These are phyloP conservation scores for Akabosia matsudoensis DNA, from an alignment of 1,140 invertebrate genomes.

Conservation along the genomic window DNA sequence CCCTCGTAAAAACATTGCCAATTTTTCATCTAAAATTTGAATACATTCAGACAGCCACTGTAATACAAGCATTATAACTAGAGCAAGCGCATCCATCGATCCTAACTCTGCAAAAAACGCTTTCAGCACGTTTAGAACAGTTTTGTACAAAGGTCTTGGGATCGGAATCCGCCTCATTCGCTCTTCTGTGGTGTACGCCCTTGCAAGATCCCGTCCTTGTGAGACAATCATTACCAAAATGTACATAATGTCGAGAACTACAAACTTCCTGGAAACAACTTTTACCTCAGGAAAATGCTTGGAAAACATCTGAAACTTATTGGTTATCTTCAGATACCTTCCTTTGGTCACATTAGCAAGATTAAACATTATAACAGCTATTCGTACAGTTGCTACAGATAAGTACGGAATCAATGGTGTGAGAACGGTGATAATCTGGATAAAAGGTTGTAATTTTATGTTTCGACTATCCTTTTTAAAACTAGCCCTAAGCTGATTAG, in stretches of 20 bases:
- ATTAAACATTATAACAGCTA: background rate
- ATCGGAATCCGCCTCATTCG: background rate
- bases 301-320: background rate
- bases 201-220: background rate
- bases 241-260: background rate
- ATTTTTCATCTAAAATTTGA: background rate
- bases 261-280: background rate
- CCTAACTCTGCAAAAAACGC: background rate
- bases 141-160: background rate
- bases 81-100: background rate
- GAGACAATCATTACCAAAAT: background rate
- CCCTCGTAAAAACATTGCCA: background rate
- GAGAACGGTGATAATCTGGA: background rate
- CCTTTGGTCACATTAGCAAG: background rate
- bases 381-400: background rate
- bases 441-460: background rate
- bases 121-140: background rate
- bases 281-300: background rate
- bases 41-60: background rate
- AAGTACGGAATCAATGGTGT: background rate
- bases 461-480: background rate
- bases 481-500: background rate
- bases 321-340: background rate
- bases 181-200: background rate
- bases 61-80: background rate